A percentile compares a stretch with the other conserved stretches of the same genome.
phyloP scores from a whole-genome alignment of 2,797 vertebrate genomes.

The Bradypus variegatus region DNA sequence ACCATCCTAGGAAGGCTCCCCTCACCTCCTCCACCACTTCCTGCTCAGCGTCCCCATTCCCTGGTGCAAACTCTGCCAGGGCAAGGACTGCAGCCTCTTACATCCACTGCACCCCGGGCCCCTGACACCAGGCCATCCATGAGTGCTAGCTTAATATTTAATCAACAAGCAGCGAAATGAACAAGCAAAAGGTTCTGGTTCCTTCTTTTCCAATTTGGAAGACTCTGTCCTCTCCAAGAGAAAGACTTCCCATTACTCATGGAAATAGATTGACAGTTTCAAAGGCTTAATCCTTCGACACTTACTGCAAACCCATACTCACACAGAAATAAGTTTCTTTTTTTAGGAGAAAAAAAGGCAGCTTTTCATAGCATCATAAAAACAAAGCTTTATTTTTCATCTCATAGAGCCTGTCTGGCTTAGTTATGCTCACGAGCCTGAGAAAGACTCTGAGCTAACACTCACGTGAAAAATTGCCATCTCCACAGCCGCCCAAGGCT shows the following conservation, averaged over 20 bases:
- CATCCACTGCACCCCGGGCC: background rate
- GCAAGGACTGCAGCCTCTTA: background rate
- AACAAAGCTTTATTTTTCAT: conserved; percentile 47
- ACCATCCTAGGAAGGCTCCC: background rate
- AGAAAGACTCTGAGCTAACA: conserved; percentile 22
- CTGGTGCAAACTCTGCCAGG: background rate
- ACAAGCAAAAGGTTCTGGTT: background rate
- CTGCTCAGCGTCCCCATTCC: no score
- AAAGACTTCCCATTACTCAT: conserved; percentile 39
- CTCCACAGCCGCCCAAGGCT: background rate
- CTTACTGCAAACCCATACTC: conserved; percentile 34
- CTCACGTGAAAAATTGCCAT: conserved; percentile 44
- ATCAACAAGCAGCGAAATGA: background rate
- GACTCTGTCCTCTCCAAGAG: conserved; percentile 30
- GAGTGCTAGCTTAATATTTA: background rate
- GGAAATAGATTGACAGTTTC: conserved; percentile 46
- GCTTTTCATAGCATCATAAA: conserved; percentile 52
- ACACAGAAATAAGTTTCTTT: conserved; percentile 56
- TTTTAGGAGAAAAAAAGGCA: conserved; percentile 26
- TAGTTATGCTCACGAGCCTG: background rate
- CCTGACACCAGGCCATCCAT: background rate
- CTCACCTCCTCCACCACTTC: background rate
- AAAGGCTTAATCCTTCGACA: conserved; percentile 48
- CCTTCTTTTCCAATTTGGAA: background rate
- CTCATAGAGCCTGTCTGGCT: conserved; percentile 43